Conservation (phyloP, 2,888 invertebrate species). For the Encarsia formosa region DNA sequence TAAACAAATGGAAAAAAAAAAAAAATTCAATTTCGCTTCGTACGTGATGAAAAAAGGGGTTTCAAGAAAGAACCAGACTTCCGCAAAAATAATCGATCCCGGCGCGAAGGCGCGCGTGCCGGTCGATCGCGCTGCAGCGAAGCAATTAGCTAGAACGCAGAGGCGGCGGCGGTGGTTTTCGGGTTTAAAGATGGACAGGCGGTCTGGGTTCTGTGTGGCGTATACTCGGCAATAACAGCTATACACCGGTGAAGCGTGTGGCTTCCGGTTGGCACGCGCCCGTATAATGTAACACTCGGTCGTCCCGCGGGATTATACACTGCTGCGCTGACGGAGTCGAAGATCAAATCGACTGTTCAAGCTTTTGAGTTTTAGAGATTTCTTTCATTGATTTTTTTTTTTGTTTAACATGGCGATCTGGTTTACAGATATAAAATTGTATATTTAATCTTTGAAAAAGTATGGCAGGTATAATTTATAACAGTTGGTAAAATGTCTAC, state of each 20-base stretch:
- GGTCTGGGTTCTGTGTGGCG: background rate
- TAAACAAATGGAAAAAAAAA: background rate
- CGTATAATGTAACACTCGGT: background rate
- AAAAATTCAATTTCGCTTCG: background rate
- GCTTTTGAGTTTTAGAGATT: too few species aligned
- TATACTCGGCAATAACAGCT: background rate
- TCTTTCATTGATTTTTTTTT: too few species aligned
- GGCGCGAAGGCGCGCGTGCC: background rate
- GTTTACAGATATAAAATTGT: too few species aligned
- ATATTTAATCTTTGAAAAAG: too few species aligned
- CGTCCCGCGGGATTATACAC: background rate
- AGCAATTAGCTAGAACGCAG: constrained; percentile 15
- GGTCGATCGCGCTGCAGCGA: constrained; percentile 12
- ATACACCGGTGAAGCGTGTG: background rate
- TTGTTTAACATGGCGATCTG: too few species aligned
- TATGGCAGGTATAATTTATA: too few species aligned
- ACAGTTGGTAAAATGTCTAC: too few species aligned
- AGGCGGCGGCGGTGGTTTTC: constrained; percentile 9
- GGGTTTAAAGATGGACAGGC: constrained; percentile 21
- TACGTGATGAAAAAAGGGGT: background rate
- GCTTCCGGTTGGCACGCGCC: background rate
- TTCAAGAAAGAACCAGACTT: background rate
- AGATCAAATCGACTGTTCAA: too few species aligned
- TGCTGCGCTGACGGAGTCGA: too few species aligned
- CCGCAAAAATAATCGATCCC: background rate